Conservation (phyloP, 2,113 vertebrate species). For the Bubo blakistoni region DNA sequence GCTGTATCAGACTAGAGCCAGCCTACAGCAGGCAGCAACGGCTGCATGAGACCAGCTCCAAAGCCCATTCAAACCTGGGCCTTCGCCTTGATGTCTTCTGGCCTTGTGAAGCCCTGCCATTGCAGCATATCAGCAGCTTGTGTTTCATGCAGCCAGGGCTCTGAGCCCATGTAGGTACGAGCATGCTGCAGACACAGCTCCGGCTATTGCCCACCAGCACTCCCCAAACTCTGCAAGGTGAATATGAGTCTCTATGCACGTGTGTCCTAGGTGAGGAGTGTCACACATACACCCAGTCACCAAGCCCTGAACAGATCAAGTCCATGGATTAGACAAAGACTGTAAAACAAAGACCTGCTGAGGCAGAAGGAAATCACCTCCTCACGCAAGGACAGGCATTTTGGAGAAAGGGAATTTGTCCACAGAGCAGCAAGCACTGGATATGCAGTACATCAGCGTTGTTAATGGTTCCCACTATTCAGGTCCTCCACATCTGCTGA, state of each 20-base stretch:
- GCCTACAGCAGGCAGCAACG: too few species aligned
- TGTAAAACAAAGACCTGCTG: not conserved
- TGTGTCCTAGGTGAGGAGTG: not conserved
- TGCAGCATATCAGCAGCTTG: not conserved
- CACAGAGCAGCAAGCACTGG: not conserved
- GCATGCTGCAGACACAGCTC: not conserved
- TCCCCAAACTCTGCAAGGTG: too few species aligned
- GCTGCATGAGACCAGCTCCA: not conserved
- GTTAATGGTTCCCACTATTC: not conserved
- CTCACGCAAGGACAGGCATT: not conserved
- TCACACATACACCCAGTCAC: not conserved
- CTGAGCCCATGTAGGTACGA: rapidly evolving
- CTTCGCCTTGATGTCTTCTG: not conserved
- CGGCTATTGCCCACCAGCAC: not conserved
- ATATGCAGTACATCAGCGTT: not conserved
- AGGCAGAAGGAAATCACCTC: not conserved
- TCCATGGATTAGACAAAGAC: not conserved
- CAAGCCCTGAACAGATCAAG: not conserved
- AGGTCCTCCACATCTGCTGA: not conserved
- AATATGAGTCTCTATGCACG: rapidly evolving
- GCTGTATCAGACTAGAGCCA: not conserved
- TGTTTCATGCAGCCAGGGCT: not conserved
- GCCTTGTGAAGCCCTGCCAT: not conserved
- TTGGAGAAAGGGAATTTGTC: not conserved
- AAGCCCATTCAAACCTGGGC: not conserved